A percentile compares a stretch with the other conserved stretches of the same genome.
Evolutionary conservation across 1,140 invertebrate species (phyloP).

Genomic region (Halyomorpha halys): DNA sequence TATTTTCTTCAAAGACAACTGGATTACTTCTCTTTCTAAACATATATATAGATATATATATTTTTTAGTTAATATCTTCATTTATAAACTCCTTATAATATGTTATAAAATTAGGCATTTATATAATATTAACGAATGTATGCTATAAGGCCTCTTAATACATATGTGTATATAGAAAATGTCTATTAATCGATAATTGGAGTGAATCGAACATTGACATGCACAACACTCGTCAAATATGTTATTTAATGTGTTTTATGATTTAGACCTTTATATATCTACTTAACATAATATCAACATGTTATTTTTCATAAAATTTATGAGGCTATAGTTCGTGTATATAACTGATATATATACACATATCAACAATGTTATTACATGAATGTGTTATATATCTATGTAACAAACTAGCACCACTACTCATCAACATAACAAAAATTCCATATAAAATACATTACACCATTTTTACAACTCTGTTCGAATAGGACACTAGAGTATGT

Average conservation of each 20-base stretch:
- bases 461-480: slow-evolving; percentile 15
- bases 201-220: too few species aligned
- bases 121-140: slow-evolving; percentile 10
- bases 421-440: slow-evolving; percentile 18
- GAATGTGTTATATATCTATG: slow-evolving; percentile 7
- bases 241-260: background rate
- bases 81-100: slow-evolving; percentile 4
- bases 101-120: slow-evolving; percentile 19
- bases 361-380: background rate
- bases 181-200: background rate
- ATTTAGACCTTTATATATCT: background rate
- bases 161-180: background rate
- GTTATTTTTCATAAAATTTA: slow-evolving; percentile 4
- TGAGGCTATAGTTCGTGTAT: too few species aligned
- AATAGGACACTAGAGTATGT: background rate
- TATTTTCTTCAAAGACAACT: too few species aligned
- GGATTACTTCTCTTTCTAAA: too few species aligned
- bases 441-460: slow-evolving; percentile 24
- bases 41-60: background rate
- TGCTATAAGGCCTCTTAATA: slow-evolving; percentile 18
- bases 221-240: background rate
- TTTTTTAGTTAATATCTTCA: background rate
- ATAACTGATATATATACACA: background rate
- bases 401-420: slow-evolving; percentile 23
- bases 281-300: slow-evolving; percentile 9